Conservation (phyloP, 2,113 vertebrate species). For the Puffinus mauretanicus region DNA sequence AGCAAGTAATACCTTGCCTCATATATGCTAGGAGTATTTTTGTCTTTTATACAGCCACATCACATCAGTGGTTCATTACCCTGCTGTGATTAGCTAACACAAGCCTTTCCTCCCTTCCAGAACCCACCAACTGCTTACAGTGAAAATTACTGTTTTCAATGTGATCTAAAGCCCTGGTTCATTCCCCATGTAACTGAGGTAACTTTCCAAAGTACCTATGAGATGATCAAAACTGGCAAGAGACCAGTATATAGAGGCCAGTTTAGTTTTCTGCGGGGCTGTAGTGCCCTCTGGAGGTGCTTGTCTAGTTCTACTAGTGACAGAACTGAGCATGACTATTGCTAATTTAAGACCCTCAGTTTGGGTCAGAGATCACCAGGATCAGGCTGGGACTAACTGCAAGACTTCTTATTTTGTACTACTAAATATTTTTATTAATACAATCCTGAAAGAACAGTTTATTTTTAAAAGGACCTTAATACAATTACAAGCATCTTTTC, state of each 20-base stretch:
- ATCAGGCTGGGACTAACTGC: background rate
- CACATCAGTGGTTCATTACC: background rate
- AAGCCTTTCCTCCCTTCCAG: background rate
- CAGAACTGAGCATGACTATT: fast-evolving
- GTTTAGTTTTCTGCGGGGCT: background rate
- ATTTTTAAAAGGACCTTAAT: background rate
- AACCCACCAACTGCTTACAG: background rate
- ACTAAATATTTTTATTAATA: background rate
- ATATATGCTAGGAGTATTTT: background rate
- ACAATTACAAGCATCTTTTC: background rate
- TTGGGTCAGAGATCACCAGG: background rate
- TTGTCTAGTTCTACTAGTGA: background rate
- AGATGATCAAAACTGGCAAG: background rate
- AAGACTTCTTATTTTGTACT: background rate
- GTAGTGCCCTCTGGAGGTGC: constrained; percentile 43
- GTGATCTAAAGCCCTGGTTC: background rate
- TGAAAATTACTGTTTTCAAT: background rate
- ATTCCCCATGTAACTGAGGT: background rate
- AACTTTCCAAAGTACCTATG: background rate
- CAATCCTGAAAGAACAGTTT: background rate
- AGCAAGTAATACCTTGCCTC: background rate
- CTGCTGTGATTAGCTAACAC: background rate
- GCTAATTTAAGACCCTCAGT: fast-evolving
- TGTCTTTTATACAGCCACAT: background rate
- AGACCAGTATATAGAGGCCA: fast-evolving